Conservation (phyloP, 1,140 invertebrate genomes). For the Nixonia krombeini region DNA sequence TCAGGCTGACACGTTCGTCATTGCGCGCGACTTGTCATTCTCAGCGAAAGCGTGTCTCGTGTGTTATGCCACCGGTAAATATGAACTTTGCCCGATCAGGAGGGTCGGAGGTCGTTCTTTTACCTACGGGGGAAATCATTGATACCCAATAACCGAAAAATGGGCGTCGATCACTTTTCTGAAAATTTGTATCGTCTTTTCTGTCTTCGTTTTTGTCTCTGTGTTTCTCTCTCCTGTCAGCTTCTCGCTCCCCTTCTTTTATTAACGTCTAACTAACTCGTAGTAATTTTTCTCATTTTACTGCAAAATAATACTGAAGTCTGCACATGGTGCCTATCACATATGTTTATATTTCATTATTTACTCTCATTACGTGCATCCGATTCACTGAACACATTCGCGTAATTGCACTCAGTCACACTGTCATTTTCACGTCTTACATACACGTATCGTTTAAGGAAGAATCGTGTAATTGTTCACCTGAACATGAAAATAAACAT, state of each 20-base stretch:
- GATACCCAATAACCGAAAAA: not conserved
- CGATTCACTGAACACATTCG: slow-evolving; percentile 44
- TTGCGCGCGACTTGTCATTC: not conserved
- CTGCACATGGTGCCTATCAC: slow-evolving; percentile 72
- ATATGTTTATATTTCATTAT: slow-evolving; percentile 64
- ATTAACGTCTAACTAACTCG: slow-evolving; percentile 52
- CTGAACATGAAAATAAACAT: too few species aligned
- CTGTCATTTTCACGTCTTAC: slow-evolving; percentile 29
- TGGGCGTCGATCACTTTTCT: not conserved
- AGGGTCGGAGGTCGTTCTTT: too few species aligned
- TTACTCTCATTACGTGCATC: slow-evolving; percentile 48
- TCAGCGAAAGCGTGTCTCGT: not conserved
- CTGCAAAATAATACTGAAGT: slow-evolving; percentile 73
- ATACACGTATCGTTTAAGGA: slow-evolving; percentile 24
- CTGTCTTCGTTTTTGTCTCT: slow-evolving; percentile 8
- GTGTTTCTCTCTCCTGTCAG: slow-evolving; percentile 22
- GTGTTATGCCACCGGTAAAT: too few species aligned
- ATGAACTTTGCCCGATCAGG: too few species aligned
- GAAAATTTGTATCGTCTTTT: slow-evolving; percentile 3
- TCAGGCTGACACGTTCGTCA: not conserved
- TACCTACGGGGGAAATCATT: not conserved
- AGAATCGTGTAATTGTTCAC: too few species aligned
- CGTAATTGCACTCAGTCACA: slow-evolving; percentile 31
- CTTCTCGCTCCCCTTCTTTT: slow-evolving; percentile 35
- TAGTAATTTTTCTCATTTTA: slow-evolving; percentile 50